Conservation (phyloP, 2,797 vertebrate species). For the Sternarchorhynchus goeldii region DNA sequence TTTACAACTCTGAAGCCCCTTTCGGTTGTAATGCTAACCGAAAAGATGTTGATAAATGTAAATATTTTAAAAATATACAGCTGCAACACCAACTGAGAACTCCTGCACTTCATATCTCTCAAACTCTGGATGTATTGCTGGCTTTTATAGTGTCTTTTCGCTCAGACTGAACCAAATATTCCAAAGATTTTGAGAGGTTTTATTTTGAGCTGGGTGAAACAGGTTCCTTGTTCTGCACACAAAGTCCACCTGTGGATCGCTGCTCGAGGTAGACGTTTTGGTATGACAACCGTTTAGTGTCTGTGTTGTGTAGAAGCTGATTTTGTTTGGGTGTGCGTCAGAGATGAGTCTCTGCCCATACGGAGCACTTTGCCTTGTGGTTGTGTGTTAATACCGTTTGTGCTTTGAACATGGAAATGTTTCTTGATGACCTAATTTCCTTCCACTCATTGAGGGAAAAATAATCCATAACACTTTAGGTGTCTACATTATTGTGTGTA, state of each 20-base stretch:
- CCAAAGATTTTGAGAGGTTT: background rate
- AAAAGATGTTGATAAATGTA: too few relatives aligned
- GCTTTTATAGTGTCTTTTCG: background rate
- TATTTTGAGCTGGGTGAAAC: background rate
- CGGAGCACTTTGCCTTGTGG: too few relatives aligned
- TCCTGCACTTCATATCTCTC: too few relatives aligned
- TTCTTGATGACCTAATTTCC: background rate
- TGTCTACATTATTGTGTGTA: background rate
- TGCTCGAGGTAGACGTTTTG: background rate
- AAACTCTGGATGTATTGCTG: background rate
- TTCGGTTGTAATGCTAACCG: too few relatives aligned
- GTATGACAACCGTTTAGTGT: constrained; percentile 24
- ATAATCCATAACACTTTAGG: background rate
- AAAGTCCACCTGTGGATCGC: too few relatives aligned
- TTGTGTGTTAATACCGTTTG: too few relatives aligned
- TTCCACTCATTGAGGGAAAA: background rate
- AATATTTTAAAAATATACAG: too few relatives aligned
- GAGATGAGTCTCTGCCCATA: background rate
- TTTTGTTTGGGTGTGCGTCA: constrained; percentile 6
- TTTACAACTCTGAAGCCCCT: too few relatives aligned
- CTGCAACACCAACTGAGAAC: too few relatives aligned
- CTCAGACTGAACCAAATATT: background rate
- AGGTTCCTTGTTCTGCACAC: too few relatives aligned
- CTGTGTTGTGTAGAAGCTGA: background rate
- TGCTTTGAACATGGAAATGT: too few relatives aligned